Evolutionary conservation across 2,113 vertebrate genomes (phyloP).

Genomic region (Eleginops maclovinus): DNA sequence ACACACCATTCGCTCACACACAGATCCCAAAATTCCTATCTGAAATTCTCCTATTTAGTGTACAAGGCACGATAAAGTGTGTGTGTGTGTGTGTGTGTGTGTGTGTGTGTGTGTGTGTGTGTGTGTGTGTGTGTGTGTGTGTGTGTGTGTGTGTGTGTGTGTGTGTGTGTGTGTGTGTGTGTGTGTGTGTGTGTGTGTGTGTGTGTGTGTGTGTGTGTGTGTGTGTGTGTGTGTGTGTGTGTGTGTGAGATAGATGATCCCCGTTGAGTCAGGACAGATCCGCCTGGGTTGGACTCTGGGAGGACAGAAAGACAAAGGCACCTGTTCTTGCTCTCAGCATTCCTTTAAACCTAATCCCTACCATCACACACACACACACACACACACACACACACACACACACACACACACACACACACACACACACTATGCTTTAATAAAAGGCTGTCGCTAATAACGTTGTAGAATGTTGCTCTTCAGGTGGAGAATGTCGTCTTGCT

Average conservation of each 20-base stretch:
- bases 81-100: not conserved
- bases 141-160: not conserved
- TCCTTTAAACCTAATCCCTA: conserved; percentile 72
- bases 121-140: not conserved
- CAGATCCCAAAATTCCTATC: conserved; percentile 42
- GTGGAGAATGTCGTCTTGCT: conserved; percentile 29
- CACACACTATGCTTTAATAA: conserved; percentile 51
- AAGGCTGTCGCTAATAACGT: conserved; percentile 9
- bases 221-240: too few species aligned
- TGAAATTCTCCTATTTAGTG: conserved; percentile 48
- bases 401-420: conserved; percentile 33
- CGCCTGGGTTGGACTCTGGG: conserved; percentile 48
- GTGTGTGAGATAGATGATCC: conserved; percentile 62
- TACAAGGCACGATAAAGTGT: conserved; percentile 36
- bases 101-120: not conserved
- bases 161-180: not conserved
- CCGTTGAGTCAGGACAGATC: conserved; percentile 62
- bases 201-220: too few species aligned
- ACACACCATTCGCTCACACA: conserved; percentile 2
- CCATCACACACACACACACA: conserved; percentile 15
- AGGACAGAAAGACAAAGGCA: conserved; percentile 74
- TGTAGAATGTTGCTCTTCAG: conserved; percentile 5
- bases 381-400: conserved; percentile 32
- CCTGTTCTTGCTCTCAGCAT: conserved; percentile 77
- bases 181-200: not conserved